Conservation (phyloP, 1,140 invertebrate species). For the Zophobas atratus region DNA sequence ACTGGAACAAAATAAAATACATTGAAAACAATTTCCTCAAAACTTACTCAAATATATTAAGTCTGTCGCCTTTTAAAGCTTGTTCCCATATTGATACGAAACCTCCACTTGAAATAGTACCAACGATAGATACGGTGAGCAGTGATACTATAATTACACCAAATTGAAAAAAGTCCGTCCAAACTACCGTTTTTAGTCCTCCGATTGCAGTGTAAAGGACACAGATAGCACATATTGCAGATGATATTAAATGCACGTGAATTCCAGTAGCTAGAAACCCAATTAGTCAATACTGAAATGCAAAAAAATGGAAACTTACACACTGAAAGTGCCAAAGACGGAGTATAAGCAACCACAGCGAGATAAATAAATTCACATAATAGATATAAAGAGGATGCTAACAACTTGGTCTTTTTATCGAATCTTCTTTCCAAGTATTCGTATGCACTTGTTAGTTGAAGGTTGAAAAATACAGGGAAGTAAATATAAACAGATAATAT, state of each 20-base stretch:
- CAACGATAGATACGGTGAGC: conserved; percentile 75
- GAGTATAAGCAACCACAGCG: conserved; percentile 76
- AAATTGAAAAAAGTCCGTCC: conserved; percentile 81
- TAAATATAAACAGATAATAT: conserved; percentile 65
- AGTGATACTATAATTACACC: conserved; percentile 79
- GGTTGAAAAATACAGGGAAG: conserved; percentile 79
- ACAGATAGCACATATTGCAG: conserved; percentile 80
- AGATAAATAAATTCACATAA: conserved; percentile 69
- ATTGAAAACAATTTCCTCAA: conserved; percentile 49
- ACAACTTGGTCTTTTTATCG: conserved; percentile 68
- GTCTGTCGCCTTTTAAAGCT: conserved; percentile 69
- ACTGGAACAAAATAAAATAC: conserved; percentile 69
- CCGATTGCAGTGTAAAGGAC: conserved; percentile 86
- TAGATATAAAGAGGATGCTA: conserved; percentile 74
- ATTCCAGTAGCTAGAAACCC: conserved; percentile 77
- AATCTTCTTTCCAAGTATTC: conserved; percentile 66
- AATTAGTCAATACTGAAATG: conserved; percentile 1
- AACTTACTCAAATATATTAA: conserved; percentile 64
- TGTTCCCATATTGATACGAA: conserved; percentile 70
- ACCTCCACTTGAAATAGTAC: conserved; percentile 77
- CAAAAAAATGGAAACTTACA: conserved; percentile 63
- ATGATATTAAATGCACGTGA: conserved; percentile 75
- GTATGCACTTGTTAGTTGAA: conserved; percentile 82
- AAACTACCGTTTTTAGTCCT: conserved; percentile 82
- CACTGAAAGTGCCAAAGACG: conserved; percentile 73